phyloP scores from a whole-genome alignment of 2,113 vertebrate species.

The Sturnus vulgaris region DNA sequence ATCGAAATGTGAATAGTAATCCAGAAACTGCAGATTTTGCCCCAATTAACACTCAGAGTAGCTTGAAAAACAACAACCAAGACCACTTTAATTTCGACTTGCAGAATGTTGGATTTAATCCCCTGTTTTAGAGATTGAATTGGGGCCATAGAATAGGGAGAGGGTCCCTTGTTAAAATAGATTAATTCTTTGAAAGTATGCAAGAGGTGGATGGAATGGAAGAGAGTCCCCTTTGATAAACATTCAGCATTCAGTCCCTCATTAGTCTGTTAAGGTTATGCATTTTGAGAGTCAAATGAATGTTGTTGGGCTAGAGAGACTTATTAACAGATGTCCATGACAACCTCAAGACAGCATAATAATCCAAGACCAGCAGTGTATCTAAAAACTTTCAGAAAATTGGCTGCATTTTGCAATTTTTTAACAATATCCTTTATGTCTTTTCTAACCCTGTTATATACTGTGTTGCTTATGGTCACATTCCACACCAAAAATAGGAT shows the following conservation, averaged over 20 bases:
- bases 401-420: not conserved
- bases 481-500: conserved; percentile 2
- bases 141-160: conserved; percentile 41
- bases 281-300: conserved; percentile 45
- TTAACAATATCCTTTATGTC: not conserved
- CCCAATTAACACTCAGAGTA: conserved; percentile 42
- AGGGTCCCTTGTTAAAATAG: conserved; percentile 59
- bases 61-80: conserved; percentile 45
- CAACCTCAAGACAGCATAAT: not conserved
- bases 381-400: not conserved
- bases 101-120: conserved; percentile 58
- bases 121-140: conserved; percentile 52
- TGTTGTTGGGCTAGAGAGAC: conserved; percentile 9
- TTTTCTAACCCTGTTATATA: not conserved
- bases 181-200: conserved; percentile 57
- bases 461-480: not conserved
- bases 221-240: conserved; percentile 57
- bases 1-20: conserved; percentile 30
- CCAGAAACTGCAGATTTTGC: conserved; percentile 47
- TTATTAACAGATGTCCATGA: conserved; percentile 43
- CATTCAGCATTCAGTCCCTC: conserved; percentile 47
- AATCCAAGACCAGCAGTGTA: not conserved
- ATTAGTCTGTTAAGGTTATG: conserved; percentile 36
- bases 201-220: conserved; percentile 43
- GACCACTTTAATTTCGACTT: conserved; percentile 43